A percentile compares a stretch with the other conserved stretches of the same genome.
Evolutionary conservation across 2,888 invertebrate species (phyloP).

Genomic region (Drosophila macrothrix): DNA sequence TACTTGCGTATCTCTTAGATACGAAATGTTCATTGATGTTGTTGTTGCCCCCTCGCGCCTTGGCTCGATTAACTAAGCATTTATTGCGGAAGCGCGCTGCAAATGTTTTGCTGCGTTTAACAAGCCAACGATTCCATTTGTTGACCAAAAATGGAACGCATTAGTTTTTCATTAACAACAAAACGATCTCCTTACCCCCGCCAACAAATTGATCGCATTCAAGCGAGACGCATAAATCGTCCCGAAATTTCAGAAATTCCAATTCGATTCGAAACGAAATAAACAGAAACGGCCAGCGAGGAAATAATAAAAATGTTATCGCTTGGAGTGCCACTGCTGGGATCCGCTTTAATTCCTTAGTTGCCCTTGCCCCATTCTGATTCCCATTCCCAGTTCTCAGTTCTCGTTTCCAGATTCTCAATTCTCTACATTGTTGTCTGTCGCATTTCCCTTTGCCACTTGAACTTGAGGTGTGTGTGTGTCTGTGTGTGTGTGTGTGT

Average conservation of each 20-base stretch:
- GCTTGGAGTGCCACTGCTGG: conserved; percentile 46
- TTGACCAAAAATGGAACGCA: conserved; percentile 46
- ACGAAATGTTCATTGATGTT: conserved; percentile 29
- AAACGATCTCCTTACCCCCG: neutral
- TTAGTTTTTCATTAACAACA: conserved; percentile 47
- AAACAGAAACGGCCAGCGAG: conserved; percentile 31
- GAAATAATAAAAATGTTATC: conserved; percentile 78
- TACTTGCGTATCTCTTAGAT: conserved; percentile 41
- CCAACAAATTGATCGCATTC: conserved; percentile 19
- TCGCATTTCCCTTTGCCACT: conserved; percentile 72
- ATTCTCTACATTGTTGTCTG: conserved; percentile 52
- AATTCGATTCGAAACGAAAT: conserved; percentile 23
- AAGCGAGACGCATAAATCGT: conserved; percentile 60
- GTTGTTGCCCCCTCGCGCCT: conserved; percentile 8
- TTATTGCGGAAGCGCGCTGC: conserved; percentile 72
- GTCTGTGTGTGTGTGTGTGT: neutral
- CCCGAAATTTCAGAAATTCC: conserved; percentile 15
- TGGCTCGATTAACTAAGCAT: conserved; percentile 9
- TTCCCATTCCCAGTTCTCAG: neutral
- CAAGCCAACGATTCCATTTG: conserved; percentile 28
- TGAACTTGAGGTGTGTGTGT: conserved; percentile 67
- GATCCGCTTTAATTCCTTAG: conserved; percentile 1
- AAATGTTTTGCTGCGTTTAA: conserved; percentile 75
- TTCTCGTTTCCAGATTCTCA: conserved; percentile 4
- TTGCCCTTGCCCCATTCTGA: conserved; percentile 4